Conservation (phyloP, 2,113 vertebrate species). For the Dromas ardeola region DNA sequence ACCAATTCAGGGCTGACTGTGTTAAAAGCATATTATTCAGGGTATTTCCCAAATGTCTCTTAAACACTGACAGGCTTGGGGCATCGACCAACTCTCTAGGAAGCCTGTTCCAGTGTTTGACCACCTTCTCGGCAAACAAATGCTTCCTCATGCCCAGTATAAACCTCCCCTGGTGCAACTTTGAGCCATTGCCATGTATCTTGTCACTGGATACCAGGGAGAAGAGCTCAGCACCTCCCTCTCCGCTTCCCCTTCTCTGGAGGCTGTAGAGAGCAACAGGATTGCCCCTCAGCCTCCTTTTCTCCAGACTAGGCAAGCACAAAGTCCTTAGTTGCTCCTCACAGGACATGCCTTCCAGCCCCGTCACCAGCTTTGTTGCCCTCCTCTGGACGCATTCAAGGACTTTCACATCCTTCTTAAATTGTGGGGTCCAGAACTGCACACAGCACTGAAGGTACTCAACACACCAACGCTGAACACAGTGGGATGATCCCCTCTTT, state of each 20-base stretch:
- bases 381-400: not conserved
- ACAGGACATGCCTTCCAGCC: not conserved
- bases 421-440: not conserved
- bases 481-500: not conserved
- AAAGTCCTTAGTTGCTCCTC: not conserved
- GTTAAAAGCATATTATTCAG: not conserved
- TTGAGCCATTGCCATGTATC: not conserved
- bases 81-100: not conserved
- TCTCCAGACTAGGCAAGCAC: not conserved
- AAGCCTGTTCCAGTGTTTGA: not conserved
- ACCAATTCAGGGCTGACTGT: not conserved
- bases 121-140: not conserved
- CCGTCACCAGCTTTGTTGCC: not conserved
- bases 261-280: not conserved
- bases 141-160: not conserved
- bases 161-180: not conserved
- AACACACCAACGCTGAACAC: not conserved
- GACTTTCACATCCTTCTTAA: not conserved
- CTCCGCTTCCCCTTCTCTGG: not conserved
- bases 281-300: not conserved
- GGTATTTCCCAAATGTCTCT: not conserved
- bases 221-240: not conserved
- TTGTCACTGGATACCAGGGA: not conserved
- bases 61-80: not conserved
- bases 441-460: not conserved